Evolutionary conservation across 2,113 vertebrate genomes (phyloP), one percentile per base, ranked within the genome.

Genomic region (Aplodontia rufa): DNA sequence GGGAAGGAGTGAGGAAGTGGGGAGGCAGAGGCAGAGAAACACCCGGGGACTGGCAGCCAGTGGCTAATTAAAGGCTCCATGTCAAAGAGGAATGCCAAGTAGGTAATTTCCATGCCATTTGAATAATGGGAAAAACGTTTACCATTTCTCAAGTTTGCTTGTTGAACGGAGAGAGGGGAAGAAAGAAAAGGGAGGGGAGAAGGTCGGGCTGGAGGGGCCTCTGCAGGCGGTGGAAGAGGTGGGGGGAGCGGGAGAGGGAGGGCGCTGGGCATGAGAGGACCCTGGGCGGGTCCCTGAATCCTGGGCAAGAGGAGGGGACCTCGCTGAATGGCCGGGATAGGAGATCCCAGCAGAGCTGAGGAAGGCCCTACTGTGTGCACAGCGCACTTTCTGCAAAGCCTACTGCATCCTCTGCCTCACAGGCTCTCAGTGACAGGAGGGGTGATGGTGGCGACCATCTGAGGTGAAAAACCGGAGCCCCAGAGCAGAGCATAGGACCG

Each of bases 31-130:
- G 58, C 6, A 37, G 95, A 96, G 93, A 90, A 91, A 96, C 93
- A 79, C 95, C 47, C 0, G 4, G 92, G 81, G 95, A 96, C 64
- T 40, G 87, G 88, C 85, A 96, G 69, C 85, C 93, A 60, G 86
- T 72, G 90, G 97, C 96, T 97, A 97, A 97, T 97, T 97, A 98
- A 96, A 97, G 96, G 90, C 93, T 98, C 95, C 90, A 51, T 92
- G 97, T 97, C 96, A 96, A 98, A 97, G 87, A 96, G 86, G 97
- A 97, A 97, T 96, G 97, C 95, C 98, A 98, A 97, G 95, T 91
- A 87, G 93, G 86, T 93, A 93, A 97, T 98, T 98, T 98, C 93
- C 96, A 97, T 97, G 95, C 87, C 58, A 97, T 98, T 97, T 97
- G 96, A 98, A 97, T 98, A 98, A 97, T 95, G 94, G 96, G 90